Evolutionary conservation across 2,888 invertebrate genomes (phyloP), one percentile per base, ranked within the genome.

Genomic region (Cheilosia soror): DNA sequence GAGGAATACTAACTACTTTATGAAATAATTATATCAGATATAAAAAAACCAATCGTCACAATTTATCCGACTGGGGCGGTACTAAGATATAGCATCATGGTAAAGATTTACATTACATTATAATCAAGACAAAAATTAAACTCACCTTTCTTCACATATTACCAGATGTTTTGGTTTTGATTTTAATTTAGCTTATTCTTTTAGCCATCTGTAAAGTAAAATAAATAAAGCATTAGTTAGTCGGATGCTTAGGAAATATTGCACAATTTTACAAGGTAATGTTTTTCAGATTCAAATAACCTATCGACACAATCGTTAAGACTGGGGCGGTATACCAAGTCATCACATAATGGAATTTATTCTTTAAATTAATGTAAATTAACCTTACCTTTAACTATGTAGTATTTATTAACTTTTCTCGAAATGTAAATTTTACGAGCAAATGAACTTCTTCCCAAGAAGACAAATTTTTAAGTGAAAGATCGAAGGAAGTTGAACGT

Each of bases 1-100:
- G 29, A 53, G 9, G 0, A 25, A 25, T 2, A 1, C 5, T n/a
- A 2, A 6, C 5, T 5, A 3, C 1, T 11, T 29, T 15, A 5
- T 37, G 11, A 37, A 47, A 15, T 47, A 47, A 73, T 53, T 37
- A 49, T 76, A 53, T 86, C 87, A 87, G 84, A 84, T 76, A 69
- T 62, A 60, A 68, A 83, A 85, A 68, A 86, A 80, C 87, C 87
- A 87, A 87, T 88, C 88, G 76, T 78, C 88, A 88, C 71, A 40
- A 44, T 71, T 73, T 75, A 57, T 88, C 87, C 66, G 88, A 87
- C 88, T 88, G 88, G 88, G 88, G 87, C 88, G 87, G 87, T 88
- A 88, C 57, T 25, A 20, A 44, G n/a, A n/a, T n/a, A n/a, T 33
- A 51, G 49, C 87, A 88, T 86, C 87, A 87, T 51, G 44, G n/a